These are phyloP conservation scores for Xanthorhoe spadicearia DNA, from an alignment of 2,888 invertebrate species.

Conservation along the genomic window DNA sequence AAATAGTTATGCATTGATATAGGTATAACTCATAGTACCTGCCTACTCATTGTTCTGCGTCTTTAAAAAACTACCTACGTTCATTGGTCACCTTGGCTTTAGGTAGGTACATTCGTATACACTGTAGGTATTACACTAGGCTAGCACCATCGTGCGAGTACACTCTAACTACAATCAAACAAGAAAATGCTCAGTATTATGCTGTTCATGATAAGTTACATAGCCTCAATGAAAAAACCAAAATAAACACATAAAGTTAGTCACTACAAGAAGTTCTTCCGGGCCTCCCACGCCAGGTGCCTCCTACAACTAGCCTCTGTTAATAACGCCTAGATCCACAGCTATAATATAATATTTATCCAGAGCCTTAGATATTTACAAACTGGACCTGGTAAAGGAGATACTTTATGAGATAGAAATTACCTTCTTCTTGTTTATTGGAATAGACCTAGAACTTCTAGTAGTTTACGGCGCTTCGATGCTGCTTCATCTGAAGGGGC, in stretches of 20 bases:
- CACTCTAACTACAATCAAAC: not conserved
- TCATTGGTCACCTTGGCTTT: too few relatives aligned
- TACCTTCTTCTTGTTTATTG: too few relatives aligned
- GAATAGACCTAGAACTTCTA: too few relatives aligned
- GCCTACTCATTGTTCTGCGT: too few relatives aligned
- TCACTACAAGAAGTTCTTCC: slow-evolving; percentile 35
- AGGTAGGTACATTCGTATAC: too few relatives aligned
- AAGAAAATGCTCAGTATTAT: not conserved
- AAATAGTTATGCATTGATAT: not conserved
- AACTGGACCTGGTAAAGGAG: not conserved
- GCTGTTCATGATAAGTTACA: slow-evolving; percentile 2
- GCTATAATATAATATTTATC: not conserved
- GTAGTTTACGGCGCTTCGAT: too few relatives aligned
- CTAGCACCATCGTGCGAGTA: not conserved
- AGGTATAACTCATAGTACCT: too few relatives aligned
- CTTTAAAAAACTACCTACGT: too few relatives aligned
- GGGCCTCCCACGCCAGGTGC: slow-evolving; percentile 40
- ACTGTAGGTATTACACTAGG: too few relatives aligned
- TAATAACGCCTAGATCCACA: slow-evolving; percentile 5
- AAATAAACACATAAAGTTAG: slow-evolving; percentile 25
- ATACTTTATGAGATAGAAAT: not conserved
- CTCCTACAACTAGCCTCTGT: slow-evolving; percentile 28
- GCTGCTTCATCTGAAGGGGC: too few relatives aligned
- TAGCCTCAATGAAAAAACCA: slow-evolving; percentile 2
- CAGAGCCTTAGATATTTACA: not conserved